Conservation (phyloP, 2,797 vertebrate species). For the Chaenodraco wilsoni region DNA sequence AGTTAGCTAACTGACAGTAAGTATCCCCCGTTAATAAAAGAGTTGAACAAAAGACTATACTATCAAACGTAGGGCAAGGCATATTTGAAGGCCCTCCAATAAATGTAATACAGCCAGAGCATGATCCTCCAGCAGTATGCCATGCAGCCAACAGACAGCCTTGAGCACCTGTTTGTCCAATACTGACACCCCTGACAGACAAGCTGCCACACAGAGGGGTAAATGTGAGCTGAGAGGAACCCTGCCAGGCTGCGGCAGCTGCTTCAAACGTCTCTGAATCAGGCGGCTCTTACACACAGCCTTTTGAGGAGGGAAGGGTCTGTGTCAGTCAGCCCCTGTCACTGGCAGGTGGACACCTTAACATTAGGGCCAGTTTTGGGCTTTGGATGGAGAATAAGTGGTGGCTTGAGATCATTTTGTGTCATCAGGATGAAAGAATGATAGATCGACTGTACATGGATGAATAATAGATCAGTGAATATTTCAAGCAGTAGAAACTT, state of each 20-base stretch:
- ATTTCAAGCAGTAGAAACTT: neutral
- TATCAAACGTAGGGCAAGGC: neutral
- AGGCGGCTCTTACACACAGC: slow-evolving; percentile 36
- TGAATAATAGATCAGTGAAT: neutral
- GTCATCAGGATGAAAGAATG: neutral
- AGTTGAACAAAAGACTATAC: neutral
- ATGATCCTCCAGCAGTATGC: slow-evolving; percentile 1
- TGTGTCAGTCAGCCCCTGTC: slow-evolving; percentile 44
- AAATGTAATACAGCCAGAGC: slow-evolving; percentile 8
- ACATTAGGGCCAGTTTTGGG: slow-evolving; percentile 5
- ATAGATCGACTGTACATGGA: neutral
- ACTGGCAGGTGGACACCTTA: slow-evolving; percentile 43
- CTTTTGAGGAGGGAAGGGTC: slow-evolving; percentile 31
- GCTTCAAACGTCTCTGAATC: slow-evolving; percentile 62
- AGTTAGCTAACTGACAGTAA: neutral
- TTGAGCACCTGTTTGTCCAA: slow-evolving; percentile 45
- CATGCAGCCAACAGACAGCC: slow-evolving; percentile 32
- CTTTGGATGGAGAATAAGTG: slow-evolving; percentile 6
- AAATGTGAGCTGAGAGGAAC: slow-evolving; percentile 44
- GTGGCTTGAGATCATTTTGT: slow-evolving; percentile 5
- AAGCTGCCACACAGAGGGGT: slow-evolving; percentile 23
- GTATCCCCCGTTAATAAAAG: neutral
- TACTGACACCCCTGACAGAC: slow-evolving; percentile 41
- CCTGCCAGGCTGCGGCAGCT: slow-evolving; percentile 56
- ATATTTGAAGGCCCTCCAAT: neutral